These are phyloP conservation scores for Neocrepidodera transversa DNA, from an alignment of 2,888 invertebrate genomes.

Conservation along the genomic window DNA sequence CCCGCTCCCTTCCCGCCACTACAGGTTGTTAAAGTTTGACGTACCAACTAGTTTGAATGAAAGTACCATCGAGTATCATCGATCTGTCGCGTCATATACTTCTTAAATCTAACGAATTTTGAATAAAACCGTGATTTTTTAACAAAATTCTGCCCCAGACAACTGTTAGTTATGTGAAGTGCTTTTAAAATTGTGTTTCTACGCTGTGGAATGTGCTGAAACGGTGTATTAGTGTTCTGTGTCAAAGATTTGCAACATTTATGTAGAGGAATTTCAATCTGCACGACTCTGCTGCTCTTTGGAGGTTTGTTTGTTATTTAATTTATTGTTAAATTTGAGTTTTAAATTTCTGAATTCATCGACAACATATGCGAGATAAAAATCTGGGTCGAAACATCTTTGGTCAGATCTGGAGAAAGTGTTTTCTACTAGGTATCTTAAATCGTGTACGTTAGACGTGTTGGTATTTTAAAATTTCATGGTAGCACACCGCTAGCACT, in stretches of 20 bases:
- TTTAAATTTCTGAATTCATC: not conserved
- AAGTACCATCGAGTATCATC: constrained; percentile 35
- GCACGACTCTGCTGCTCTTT: constrained; percentile 9
- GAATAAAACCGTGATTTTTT: not conserved
- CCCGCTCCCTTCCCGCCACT: constrained; percentile 37
- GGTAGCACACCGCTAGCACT: too few relatives aligned
- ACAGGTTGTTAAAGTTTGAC: constrained; percentile 45
- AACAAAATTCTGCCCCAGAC: not conserved
- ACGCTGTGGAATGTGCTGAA: not conserved
- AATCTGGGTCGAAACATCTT: constrained; percentile 11
- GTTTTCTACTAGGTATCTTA: constrained; percentile 3
- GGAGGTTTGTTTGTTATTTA: not conserved
- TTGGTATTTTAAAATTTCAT: constrained; percentile 7
- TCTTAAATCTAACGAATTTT: constrained; percentile 7
- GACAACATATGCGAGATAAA: constrained; percentile 11
- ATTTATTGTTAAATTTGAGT: not conserved
- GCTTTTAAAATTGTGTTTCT: not conserved
- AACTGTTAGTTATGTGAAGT: not conserved
- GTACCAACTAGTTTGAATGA: constrained; percentile 47
- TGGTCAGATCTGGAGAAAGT: constrained; percentile 8
- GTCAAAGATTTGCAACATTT: constrained; percentile 8
- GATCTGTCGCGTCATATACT: constrained; percentile 38
- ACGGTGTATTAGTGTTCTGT: constrained; percentile 1
- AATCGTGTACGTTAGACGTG: constrained; percentile 4
- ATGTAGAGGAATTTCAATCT: constrained; percentile 5